A percentile compares a stretch with the other conserved stretches of the same genome.
These are phyloP conservation scores for Lepilemur septentrionalis DNA, from an alignment of 2,797 vertebrate genomes.

Conservation along the genomic window DNA sequence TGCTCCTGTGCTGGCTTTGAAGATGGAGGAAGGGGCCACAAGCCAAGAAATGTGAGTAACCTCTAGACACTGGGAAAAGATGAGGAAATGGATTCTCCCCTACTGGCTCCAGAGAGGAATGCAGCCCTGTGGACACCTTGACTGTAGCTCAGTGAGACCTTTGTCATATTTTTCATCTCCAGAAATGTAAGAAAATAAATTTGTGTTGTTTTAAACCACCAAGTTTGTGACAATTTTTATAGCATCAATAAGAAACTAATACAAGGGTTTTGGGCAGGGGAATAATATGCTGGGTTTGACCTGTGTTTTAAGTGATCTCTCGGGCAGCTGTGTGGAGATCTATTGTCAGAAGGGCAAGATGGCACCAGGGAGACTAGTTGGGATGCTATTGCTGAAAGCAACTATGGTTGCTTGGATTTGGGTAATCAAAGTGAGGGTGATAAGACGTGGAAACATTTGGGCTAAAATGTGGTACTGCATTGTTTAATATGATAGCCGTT, in stretches of 20 bases:
- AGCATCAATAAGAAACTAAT: neutral
- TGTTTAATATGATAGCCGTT: neutral
- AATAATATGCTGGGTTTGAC: neutral
- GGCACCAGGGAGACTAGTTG: neutral
- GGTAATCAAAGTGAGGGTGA: neutral
- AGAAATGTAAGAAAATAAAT: neutral
- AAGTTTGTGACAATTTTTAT: neutral
- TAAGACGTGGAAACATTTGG: neutral
- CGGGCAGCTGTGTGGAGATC: neutral
- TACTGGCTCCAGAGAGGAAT: neutral
- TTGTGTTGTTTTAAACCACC: neutral
- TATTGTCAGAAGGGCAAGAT: neutral
- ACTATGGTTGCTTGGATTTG: neutral
- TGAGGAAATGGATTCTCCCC: neutral
- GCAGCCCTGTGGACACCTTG: neutral
- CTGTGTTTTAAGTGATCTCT: neutral
- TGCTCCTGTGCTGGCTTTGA: neutral
- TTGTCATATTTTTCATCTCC: neutral
- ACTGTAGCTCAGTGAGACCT: neutral
- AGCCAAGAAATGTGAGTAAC: neutral
- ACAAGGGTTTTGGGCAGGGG: neutral
- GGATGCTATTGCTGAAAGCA: neutral
- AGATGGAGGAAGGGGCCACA: neutral
- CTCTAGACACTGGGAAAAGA: neutral
- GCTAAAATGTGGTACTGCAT: neutral